Evolutionary conservation across 1,140 invertebrate genomes (phyloP), one percentile per base, ranked within the genome.

Genomic region (Dufourea novaeangliae): DNA sequence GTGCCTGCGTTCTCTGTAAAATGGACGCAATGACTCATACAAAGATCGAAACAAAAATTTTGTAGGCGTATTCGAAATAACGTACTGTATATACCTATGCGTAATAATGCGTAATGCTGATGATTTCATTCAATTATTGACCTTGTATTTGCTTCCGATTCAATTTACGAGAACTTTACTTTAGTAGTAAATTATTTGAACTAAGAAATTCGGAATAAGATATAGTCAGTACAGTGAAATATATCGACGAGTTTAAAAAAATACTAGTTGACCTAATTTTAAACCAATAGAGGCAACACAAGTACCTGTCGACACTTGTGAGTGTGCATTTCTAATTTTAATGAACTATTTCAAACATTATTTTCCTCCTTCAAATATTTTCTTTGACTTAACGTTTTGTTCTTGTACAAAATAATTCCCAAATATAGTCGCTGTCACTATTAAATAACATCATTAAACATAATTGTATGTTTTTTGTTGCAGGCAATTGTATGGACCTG

Each of bases 401-500:
- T n/a, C n/a, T n/a, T n/a, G n/a, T 22, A 25, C 22, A 17, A 20
- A 6, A 56, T 29, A 1, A 10, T 46, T 20, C 0, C n/a, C 22
- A 41, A 29, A 2, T 12, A 3, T 6, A 12, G 12, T 5, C 14
- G n/a, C 10, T 34, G 20, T 0, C 29, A 20, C 8, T 57, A 27
- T 70, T 27, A 8, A 14, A 17, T 14, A 3, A 14, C 11, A 44
- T 44, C 17, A 14, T 2, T 14, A 14, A 44, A 44, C 12, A 22
- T 56, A 12, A 56, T 17, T 54, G 17, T 62, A 59, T 59, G 25
- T 71, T 72, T 61, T 63, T 62, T 57, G 50, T 90, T 89, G 8
- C 52, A 92, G 92, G 7, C 91, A 91, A 81, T 88, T 92, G 79
- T 92, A 92, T 73, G 81, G 83, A 22, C 86, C 89, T 82, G 90